Evolutionary conservation across 2,888 invertebrate genomes (phyloP).

Genomic region (Hylaea fasciaria): DNA sequence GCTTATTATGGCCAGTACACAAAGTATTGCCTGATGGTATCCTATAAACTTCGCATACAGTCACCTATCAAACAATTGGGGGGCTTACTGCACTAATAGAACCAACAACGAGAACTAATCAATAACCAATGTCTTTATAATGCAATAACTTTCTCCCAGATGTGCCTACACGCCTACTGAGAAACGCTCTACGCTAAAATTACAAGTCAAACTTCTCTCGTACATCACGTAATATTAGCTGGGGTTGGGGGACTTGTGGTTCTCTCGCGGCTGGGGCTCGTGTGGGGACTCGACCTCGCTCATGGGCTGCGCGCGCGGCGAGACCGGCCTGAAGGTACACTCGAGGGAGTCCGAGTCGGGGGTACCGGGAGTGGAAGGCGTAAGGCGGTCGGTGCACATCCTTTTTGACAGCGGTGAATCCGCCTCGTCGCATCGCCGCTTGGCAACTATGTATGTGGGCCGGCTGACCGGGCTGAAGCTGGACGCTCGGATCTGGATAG

Average conservation of each 20-base stretch:
- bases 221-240: conserved; percentile 68
- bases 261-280: conserved; percentile 53
- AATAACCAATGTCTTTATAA: not conserved
- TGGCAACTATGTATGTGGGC: conserved; percentile 80
- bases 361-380: conserved; percentile 75
- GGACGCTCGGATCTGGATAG: conserved; percentile 93
- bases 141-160: not conserved
- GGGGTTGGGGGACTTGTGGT: conserved; percentile 71
- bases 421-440: conserved; percentile 87
- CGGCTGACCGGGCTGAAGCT: conserved; percentile 87
- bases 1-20: no score
- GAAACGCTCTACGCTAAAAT: conserved; percentile 33
- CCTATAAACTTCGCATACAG: no score
- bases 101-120: no score
- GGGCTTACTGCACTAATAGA: no score
- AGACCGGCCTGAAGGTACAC: conserved; percentile 81
- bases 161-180: not conserved
- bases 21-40: no score
- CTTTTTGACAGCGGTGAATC: conserved; percentile 79
- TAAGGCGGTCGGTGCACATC: conserved; percentile 69
- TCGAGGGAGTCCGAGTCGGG: conserved; percentile 79
- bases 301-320: conserved; percentile 72
- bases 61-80: no score
- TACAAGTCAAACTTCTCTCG: conserved; percentile 46
- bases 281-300: conserved; percentile 54